phyloP scores from a whole-genome alignment of 1,140 invertebrate genomes.

The Olivierus martensii region DNA sequence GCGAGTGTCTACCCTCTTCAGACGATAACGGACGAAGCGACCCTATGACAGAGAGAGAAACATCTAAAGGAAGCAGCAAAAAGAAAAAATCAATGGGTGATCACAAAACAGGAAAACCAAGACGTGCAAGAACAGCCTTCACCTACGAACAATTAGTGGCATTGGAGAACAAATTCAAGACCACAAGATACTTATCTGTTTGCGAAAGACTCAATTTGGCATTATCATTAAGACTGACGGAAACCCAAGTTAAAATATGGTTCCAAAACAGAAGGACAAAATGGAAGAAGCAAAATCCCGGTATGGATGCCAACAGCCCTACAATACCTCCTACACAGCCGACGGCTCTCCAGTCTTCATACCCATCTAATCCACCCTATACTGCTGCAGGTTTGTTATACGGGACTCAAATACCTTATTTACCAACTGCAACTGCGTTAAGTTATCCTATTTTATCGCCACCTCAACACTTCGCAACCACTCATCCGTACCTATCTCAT shows the following conservation, averaged over 20 bases:
- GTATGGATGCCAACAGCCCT: conserved; percentile 62
- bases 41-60: background rate
- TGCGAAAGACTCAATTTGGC: conserved; percentile 94
- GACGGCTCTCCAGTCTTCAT: conserved; percentile 4
- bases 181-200: conserved; percentile 88
- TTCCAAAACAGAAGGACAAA: conserved; percentile 95
- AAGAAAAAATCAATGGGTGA: conserved; percentile 9
- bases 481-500: conserved; percentile 14
- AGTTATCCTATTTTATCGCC: background rate
- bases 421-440: conserved; percentile 9
- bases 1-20: no score
- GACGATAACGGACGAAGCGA: no score
- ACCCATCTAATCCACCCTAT: conserved; percentile 9
- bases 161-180: conserved; percentile 98
- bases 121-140: conserved; percentile 90
- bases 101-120: conserved; percentile 52
- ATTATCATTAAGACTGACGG: conserved; percentile 82
- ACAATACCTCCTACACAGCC: conserved; percentile 15
- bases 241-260: conserved; percentile 98
- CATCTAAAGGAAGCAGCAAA: conserved; percentile 4
- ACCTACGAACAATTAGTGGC: conserved; percentile 97
- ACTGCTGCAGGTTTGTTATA: conserved; percentile 20
- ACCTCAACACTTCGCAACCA: conserved; percentile 7
- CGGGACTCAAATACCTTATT: conserved; percentile 21
- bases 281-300: conserved; percentile 99